Evolutionary conservation across 2,113 vertebrate species (phyloP).

Genomic region (Ceuthmochares aereus): DNA sequence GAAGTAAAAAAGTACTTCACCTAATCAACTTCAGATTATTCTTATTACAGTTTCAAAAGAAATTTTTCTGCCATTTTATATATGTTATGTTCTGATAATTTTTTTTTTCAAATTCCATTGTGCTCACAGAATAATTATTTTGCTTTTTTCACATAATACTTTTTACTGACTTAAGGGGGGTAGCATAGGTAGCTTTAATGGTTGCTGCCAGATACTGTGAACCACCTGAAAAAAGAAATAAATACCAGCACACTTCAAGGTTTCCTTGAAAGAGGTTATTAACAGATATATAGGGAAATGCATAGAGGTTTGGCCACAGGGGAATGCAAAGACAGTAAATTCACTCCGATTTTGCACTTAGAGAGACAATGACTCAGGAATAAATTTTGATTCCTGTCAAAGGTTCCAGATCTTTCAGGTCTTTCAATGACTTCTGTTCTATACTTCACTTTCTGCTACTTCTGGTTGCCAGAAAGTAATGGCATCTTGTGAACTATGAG

Average conservation of each 20-base stretch:
- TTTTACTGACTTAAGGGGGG: background rate
- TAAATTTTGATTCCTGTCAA: background rate
- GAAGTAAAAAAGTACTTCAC: background rate
- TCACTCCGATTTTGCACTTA: background rate
- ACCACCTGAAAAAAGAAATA: background rate
- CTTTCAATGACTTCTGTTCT: background rate
- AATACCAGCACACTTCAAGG: background rate
- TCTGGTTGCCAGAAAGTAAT: background rate
- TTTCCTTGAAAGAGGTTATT: background rate
- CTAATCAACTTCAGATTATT: background rate
- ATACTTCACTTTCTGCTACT: background rate
- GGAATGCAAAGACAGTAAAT: background rate
- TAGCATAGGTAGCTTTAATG: background rate
- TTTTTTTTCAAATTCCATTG: background rate
- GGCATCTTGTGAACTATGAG: background rate
- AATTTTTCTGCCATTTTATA: background rate
- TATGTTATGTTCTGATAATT: background rate
- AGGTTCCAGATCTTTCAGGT: background rate
- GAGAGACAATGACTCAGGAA: background rate
- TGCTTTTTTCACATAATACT: background rate
- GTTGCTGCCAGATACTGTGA: background rate
- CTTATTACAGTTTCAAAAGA: background rate
- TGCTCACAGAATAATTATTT: background rate
- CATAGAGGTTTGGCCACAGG: background rate
- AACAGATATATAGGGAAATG: background rate